These are phyloP conservation scores for Rhagoletis zephyria DNA, from an alignment of 1,140 invertebrate genomes.

Conservation along the genomic window DNA sequence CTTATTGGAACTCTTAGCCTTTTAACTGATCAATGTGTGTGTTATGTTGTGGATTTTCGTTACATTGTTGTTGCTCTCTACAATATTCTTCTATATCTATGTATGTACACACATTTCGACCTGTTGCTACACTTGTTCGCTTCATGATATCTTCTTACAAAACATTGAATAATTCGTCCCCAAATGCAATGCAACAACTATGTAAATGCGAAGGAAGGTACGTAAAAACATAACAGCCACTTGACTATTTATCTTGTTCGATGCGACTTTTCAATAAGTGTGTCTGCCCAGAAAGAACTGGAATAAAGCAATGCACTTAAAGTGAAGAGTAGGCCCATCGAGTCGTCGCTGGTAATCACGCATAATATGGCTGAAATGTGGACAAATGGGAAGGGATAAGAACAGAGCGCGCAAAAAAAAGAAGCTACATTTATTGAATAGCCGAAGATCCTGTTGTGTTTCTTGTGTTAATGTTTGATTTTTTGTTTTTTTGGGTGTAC, in stretches of 20 bases:
- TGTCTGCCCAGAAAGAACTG: not conserved
- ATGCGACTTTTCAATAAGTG: conserved; percentile 42
- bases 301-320: conserved; percentile 3
- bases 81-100: not conserved
- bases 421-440: not conserved
- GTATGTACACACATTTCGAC: conserved; percentile 1
- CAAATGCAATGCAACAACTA: not conserved
- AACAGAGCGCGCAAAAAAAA: not conserved
- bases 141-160: not conserved
- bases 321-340: conserved; percentile 6
- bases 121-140: conserved; percentile 15
- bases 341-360: conserved; percentile 16
- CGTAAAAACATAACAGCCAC: not conserved
- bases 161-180: conserved; percentile 36
- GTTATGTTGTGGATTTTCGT: conserved; percentile 1
- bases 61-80: not conserved
- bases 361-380: conserved; percentile 23
- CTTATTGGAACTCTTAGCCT: not conserved
- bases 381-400: not conserved
- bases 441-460: not conserved
- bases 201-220: not conserved
- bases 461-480: too few relatives aligned
- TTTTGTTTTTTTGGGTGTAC: too few relatives aligned
- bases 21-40: conserved; percentile 41
- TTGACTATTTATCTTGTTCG: conserved; percentile 50